Evolutionary conservation across 2,797 vertebrate genomes (phyloP), one percentile per base, ranked within the genome.

Genomic region (Brachyalestes nurse): DNA sequence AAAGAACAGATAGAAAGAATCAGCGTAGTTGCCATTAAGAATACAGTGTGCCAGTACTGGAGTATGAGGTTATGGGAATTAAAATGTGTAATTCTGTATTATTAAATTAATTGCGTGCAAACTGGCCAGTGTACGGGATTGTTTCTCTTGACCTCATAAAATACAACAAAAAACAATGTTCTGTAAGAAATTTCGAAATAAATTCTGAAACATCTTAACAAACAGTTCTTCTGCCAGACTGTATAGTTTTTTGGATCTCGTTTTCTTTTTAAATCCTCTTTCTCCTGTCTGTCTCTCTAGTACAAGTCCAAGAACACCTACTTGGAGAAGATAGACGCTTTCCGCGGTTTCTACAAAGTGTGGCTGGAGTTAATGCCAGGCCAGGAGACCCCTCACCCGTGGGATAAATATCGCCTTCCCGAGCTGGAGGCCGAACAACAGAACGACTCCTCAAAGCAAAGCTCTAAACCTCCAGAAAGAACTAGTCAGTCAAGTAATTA

Each of bases 311-410:
- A 93, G 88, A 98, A 99, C 91, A 92, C 87, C 2, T 99, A 98
- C 84, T 84, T 99, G 89, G 93, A 97, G 85, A 97, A 96, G 82
- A 97, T 99, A 0, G 93, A 99, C 40, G 96, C 97, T 38, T 99
- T 99, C 85, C 95, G 97, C n/a, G 96, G 96, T 82, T 99, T 94
- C 90, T 99, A 99, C 85, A 92, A 95, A 86, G 82, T 93, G 42
- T 99, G 98, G 98, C 87, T 99, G 62, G 94, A 91, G 80, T 79
- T 85, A n/a, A 96, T 96, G 96, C 93, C 94, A 1, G 97, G 91
- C 72, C 93, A 96, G 83, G 94, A 95, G 83, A 92, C 93, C 0
- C 92, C 93, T 0, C 95, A 96, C 72, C 95, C 95, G 0, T 96
- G 95, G 95, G 88, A 92, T 42, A 93, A 93, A 81, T 95, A 93